Conservation (phyloP, 2,888 invertebrate genomes). For the Athrips mouffetella region DNA sequence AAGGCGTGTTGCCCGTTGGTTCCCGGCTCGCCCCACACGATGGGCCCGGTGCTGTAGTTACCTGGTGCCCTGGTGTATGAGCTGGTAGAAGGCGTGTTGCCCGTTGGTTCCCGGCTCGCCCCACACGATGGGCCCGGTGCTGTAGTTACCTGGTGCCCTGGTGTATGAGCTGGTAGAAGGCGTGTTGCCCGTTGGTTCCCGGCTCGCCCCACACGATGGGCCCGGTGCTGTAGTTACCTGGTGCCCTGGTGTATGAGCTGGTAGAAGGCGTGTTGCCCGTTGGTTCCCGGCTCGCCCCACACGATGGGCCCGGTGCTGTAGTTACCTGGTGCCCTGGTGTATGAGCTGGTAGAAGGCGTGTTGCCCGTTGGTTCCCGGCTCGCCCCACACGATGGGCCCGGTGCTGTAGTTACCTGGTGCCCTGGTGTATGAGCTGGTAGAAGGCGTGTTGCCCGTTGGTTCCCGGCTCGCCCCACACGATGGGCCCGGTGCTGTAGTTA, state of each 20-base stretch:
- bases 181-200: too few relatives aligned
- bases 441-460: conserved; percentile 99
- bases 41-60: too few relatives aligned
- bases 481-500: conserved; percentile 84
- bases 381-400: conserved; percentile 96
- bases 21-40: too few relatives aligned
- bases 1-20: too few relatives aligned
- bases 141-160: too few relatives aligned
- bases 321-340: conserved; percentile 88
- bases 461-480: conserved; percentile 98
- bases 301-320: conserved; percentile 88
- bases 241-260: conserved; percentile 97
- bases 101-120: too few relatives aligned
- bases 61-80: too few relatives aligned
- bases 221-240: too few relatives aligned
- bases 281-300: conserved; percentile 99
- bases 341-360: conserved; percentile 99
- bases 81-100: too few relatives aligned
- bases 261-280: conserved; percentile 99
- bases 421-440: conserved; percentile 99
- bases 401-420: conserved; percentile 79
- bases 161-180: too few relatives aligned
- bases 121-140: too few relatives aligned
- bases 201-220: too few relatives aligned
- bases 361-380: conserved; percentile 99